These are phyloP conservation scores for Acleris emargana DNA, from an alignment of 2,888 invertebrate species.

Conservation along the genomic window DNA sequence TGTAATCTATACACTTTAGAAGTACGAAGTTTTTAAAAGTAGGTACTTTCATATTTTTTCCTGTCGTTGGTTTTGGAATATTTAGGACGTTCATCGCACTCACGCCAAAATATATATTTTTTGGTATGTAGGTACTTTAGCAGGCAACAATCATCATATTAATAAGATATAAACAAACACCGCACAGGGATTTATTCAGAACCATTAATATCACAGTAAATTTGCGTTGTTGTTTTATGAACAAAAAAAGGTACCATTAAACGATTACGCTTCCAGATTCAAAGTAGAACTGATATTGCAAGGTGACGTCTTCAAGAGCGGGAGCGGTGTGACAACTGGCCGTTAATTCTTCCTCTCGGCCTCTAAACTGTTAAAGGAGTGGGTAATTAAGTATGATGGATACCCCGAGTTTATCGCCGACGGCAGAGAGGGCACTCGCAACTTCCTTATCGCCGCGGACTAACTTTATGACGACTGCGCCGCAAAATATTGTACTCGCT, in stretches of 20 bases:
- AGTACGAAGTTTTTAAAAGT: no score
- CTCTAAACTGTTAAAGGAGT: conserved; percentile 75
- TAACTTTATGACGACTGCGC: conserved; percentile 62
- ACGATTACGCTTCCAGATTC: conserved; percentile 18
- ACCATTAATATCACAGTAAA: no score
- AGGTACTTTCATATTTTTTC: no score
- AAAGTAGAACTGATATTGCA: conserved; percentile 33
- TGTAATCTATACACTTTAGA: no score
- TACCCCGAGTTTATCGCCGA: conserved; percentile 75
- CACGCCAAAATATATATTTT: no score
- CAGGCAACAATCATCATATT: no score
- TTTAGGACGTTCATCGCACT: no score
- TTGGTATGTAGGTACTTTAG: no score
- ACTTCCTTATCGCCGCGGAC: conserved; percentile 67
- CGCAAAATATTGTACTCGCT: conserved; percentile 54
- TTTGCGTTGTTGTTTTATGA: background rate
- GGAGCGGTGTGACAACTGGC: conserved; percentile 61
- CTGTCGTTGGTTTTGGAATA: no score
- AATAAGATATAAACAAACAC: no score
- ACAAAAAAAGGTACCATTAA: conserved; percentile 9
- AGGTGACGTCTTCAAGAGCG: conserved; percentile 55
- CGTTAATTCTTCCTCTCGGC: conserved; percentile 67
- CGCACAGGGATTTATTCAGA: no score
- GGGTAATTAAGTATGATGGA: conserved; percentile 80
- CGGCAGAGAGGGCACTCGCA: conserved; percentile 63